Conservation (phyloP, 2,888 invertebrate genomes). For the Drosophila limbata region DNA sequence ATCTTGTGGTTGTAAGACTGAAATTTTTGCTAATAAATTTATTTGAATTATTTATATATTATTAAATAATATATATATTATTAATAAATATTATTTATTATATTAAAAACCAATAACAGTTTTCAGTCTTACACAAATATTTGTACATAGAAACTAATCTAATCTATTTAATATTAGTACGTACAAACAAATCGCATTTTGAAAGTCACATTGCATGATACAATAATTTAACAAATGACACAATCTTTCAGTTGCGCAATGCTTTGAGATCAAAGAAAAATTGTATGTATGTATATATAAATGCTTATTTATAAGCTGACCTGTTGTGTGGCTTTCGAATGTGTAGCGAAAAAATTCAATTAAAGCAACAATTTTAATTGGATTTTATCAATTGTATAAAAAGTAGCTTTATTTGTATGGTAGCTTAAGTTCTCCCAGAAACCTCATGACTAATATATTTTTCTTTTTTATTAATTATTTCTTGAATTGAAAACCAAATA, state of each 20-base stretch:
- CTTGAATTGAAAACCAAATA: constrained; percentile 9
- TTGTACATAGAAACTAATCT: constrained; percentile 21
- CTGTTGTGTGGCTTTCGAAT: constrained; percentile 58
- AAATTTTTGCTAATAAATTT: constrained; percentile 2
- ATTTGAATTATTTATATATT: background rate
- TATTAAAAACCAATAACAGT: background rate
- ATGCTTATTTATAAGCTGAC: constrained; percentile 17
- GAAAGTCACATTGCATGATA: constrained; percentile 65
- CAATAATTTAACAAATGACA: constrained; percentile 31
- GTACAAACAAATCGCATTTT: constrained; percentile 35
- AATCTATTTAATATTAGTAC: constrained; percentile 11
- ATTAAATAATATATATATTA: too few relatives aligned
- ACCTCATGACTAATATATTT: constrained; percentile 40
- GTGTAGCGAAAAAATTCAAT: constrained; percentile 47
- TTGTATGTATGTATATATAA: constrained; percentile 11
- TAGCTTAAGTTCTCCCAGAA: constrained; percentile 12
- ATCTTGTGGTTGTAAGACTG: constrained; percentile 21
- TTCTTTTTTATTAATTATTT: constrained; percentile 20
- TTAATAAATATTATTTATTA: too few relatives aligned
- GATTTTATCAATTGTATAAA: constrained; percentile 30
- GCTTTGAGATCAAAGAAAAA: constrained; percentile 29
- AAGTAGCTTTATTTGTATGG: constrained; percentile 42
- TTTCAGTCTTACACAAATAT: constrained; percentile 31
- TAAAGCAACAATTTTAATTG: constrained; percentile 49
- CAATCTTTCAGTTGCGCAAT: constrained; percentile 20